Base-by-base conservation (phyloP, 2,888 invertebrate species). In the Cheilosia urbana region DNA sequence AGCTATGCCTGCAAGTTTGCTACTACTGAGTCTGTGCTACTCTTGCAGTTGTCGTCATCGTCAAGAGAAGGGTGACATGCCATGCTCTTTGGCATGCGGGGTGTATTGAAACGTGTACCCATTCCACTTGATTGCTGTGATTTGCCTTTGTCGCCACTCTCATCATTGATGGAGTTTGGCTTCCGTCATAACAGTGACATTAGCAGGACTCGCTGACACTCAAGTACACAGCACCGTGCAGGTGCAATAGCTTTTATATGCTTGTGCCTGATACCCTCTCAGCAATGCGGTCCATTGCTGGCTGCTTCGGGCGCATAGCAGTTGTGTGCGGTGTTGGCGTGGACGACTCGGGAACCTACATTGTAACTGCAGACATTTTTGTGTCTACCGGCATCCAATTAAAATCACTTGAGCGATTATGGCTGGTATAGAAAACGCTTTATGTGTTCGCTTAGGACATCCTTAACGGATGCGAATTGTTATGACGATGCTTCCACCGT, bases 321-420 rank as follows among this genome's bases (percentile, higher is more conserved):
- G 47, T 19, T 47, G 30, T 60, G 34, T 7, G 47, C 47, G 19
- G 17, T 17, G 19, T 47, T n/a, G 62, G 37, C 6, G 17, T 40
- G 27, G 47, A 40, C 19, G 49, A 53, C 55, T 63, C 19, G 34
- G 47, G 77, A 60, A 78, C 62, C n/a, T 55, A 57, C 66, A 51
- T 71, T 37, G 21, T 53, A 62, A 60, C 62, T 68, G 19, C 27
- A 71, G 58, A 82, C 45, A 69, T 75, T 63, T 69, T 69, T 71
- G 58, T 76, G 53, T 76, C 53, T 69, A 81, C 69, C 21, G 49
- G 45, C 75, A 81, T 76, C 63, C 69, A 81, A 81, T 81, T 81
- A 81, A 75, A 81, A 69, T 75, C 62, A 63, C 42, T 69, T 63
- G 68, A 75, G 49, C 57, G 69, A 77, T 77, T 69, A 62, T 69